Evolutionary conservation across 1,140 invertebrate genomes (phyloP).

Genomic region (Macrobrachium rosenbergii): DNA sequence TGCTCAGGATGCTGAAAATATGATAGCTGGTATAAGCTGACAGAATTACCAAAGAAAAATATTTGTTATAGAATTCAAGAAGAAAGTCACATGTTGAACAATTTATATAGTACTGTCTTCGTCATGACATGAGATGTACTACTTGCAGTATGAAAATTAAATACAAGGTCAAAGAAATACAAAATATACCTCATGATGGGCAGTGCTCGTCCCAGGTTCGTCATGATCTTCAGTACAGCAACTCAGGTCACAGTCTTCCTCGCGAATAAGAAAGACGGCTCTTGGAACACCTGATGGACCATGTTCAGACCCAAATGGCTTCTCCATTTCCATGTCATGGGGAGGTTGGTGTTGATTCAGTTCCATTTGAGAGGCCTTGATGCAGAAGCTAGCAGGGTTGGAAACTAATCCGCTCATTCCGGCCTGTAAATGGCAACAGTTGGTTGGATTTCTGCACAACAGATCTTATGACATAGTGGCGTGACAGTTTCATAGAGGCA

Average conservation of each 20-base stretch:
- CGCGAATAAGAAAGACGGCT: constrained; percentile 49
- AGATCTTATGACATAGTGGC: too few species aligned
- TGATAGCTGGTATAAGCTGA: neutral
- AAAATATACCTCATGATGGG: neutral
- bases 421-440: too few species aligned
- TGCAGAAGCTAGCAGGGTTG: neutral
- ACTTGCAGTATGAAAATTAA: neutral
- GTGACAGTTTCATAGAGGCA: too few species aligned
- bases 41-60: neutral
- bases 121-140: neutral
- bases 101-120: neutral
- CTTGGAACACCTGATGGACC: constrained; percentile 32
- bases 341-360: neutral
- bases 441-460: too few species aligned
- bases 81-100: neutral
- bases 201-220: neutral
- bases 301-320: neutral
- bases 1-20: constrained; percentile 23
- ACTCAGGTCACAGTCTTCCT: constrained; percentile 52
- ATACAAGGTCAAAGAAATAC: neutral
- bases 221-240: constrained; percentile 49
- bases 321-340: constrained; percentile 34
- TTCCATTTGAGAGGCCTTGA: neutral
- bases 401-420: constrained; percentile 1
- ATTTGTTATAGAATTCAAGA: neutral